Evolutionary conservation across 2,113 vertebrate genomes (phyloP).

Genomic region (Carettochelys insculpta): DNA sequence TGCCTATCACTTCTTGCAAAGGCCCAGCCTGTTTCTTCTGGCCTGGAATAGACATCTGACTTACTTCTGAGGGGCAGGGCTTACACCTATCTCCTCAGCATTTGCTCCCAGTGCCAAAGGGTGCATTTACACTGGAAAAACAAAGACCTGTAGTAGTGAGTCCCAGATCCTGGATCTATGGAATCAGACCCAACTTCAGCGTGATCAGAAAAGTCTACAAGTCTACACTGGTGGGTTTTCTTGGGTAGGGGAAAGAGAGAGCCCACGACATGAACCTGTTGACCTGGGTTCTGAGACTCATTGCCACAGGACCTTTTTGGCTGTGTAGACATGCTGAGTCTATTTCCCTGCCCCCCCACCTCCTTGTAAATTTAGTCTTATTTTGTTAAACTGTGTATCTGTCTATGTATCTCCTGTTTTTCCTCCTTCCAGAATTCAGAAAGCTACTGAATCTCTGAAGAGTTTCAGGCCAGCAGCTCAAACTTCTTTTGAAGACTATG

Average conservation of each 20-base stretch:
- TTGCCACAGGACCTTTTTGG: not conserved
- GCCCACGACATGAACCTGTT: not conserved
- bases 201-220: not conserved
- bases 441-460: slow-evolving; percentile 92
- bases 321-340: not conserved
- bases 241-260: not conserved
- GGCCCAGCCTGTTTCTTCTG: not conserved
- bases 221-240: too few species aligned
- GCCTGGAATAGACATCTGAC: not conserved
- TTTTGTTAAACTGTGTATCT: not conserved
- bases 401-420: not conserved
- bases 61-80: not conserved
- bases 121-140: not conserved
- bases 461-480: slow-evolving; percentile 90
- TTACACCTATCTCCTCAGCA: not conserved
- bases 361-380: not conserved
- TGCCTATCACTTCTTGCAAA: not conserved
- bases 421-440: slow-evolving; percentile 89
- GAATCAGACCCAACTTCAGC: not conserved
- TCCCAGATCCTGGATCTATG: not conserved
- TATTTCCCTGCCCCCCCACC: too few species aligned
- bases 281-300: not conserved
- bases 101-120: not conserved
- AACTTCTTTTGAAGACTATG: slow-evolving; percentile 91
- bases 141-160: not conserved